phyloP scores from a whole-genome alignment of 2,888 invertebrate species.

The Andrena praecox region DNA sequence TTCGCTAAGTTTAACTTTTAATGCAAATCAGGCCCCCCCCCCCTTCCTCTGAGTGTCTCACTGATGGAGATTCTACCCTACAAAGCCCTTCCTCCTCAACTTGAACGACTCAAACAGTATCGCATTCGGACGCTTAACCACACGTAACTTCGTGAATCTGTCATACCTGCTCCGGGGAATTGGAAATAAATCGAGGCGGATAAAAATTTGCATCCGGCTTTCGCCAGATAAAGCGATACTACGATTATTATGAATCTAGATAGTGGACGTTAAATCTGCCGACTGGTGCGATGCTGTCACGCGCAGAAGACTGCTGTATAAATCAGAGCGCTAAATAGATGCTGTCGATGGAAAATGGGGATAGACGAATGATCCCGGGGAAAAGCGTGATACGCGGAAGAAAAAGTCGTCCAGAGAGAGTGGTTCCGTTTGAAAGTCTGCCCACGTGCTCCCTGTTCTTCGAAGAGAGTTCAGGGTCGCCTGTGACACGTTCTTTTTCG shows the following conservation, averaged over 20 bases:
- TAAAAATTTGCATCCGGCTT: background rate
- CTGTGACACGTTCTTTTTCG: background rate
- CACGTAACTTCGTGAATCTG: background rate
- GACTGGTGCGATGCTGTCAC: background rate
- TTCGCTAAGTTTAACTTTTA: too few species aligned
- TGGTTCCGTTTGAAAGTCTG: conserved; percentile 41
- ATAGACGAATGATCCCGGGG: background rate
- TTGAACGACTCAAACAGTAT: too few species aligned
- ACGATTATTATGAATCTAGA: conserved; percentile 26
- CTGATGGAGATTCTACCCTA: too few species aligned
- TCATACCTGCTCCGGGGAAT: background rate
- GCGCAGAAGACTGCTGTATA: background rate
- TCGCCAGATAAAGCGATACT: background rate
- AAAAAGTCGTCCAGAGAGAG: conserved; percentile 63
- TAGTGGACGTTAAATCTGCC: background rate
- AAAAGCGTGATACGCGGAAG: conserved; percentile 27
- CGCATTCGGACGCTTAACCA: too few species aligned
- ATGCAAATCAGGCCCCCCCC: too few species aligned
- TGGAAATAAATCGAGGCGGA: background rate
- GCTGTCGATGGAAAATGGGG: too few species aligned
- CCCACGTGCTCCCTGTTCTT: conserved; percentile 47
- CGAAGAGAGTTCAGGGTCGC: conserved; percentile 51
- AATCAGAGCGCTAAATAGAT: background rate
- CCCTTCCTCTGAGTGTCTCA: too few species aligned
- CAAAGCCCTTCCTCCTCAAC: too few species aligned